phyloP scores from a whole-genome alignment of 2,113 vertebrate species.

The Gorsachius goisagi region DNA sequence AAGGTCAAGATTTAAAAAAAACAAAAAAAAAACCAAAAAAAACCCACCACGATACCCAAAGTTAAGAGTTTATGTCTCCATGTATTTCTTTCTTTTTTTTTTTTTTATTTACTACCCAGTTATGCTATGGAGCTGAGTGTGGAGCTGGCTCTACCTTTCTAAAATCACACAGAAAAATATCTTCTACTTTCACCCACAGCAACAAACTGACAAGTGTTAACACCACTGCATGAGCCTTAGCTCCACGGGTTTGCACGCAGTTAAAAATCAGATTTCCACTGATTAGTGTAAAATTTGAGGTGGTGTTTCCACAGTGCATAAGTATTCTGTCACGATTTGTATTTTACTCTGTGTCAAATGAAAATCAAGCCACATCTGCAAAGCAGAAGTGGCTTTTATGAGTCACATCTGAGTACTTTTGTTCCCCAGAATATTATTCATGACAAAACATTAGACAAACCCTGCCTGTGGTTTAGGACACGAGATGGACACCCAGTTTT shows the following conservation, averaged over 20 bases:
- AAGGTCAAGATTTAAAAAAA: not conserved
- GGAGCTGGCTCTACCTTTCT: not conserved
- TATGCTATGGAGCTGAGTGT: not conserved
- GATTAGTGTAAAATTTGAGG: not conserved
- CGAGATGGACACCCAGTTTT: not conserved
- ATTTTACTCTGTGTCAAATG: not conserved
- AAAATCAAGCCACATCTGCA: not conserved
- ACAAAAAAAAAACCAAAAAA: too few relatives aligned
- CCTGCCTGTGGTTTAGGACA: not conserved
- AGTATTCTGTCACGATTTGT: not conserved
- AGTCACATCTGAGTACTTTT: not conserved
- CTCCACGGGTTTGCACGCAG: not conserved
- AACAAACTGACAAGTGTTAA: not conserved
- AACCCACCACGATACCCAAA: accelerated
- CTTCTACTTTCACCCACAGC: not conserved
- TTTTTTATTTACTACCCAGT: not conserved
- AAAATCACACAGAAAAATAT: not conserved
- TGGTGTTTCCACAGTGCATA: not conserved
- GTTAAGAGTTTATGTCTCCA: not conserved
- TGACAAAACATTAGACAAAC: not conserved
- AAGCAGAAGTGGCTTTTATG: not conserved
- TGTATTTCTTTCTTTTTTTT: not conserved
- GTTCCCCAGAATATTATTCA: not conserved
- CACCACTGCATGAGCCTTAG: too few relatives aligned
- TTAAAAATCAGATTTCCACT: not conserved